Evolutionary conservation across 2,888 invertebrate genomes (phyloP).

Genomic region (Halocaridina rubra): DNA sequence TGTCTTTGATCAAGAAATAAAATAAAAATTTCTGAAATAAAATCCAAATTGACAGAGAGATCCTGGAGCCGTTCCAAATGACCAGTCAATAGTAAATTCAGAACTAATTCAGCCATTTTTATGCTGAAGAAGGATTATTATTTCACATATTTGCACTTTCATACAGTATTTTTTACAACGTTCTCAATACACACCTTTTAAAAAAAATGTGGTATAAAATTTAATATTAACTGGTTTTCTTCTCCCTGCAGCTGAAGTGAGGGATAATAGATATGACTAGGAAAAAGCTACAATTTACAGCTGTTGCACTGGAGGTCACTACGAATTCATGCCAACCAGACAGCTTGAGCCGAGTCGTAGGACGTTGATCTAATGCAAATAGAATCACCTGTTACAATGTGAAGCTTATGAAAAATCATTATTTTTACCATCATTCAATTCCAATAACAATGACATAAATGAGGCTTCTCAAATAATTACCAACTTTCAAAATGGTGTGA

Average conservation of each 20-base stretch:
- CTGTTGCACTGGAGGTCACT: constrained; percentile 48
- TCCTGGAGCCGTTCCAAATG: constrained; percentile 7
- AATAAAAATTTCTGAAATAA: constrained; percentile 12
- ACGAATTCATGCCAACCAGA: constrained; percentile 35
- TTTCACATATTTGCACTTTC: too few relatives aligned
- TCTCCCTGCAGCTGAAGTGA: constrained; percentile 37
- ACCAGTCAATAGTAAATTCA: neutral
- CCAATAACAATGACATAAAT: neutral
- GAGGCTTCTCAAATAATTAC: constrained; percentile 16
- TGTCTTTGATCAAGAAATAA: constrained; percentile 26
- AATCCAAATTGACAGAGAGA: constrained; percentile 35
- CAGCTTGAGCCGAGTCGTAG: constrained; percentile 45
- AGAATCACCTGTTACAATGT: constrained; percentile 50
- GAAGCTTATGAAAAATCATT: constrained; percentile 40
- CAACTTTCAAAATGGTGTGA: constrained; percentile 46
- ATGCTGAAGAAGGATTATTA: too few relatives aligned
- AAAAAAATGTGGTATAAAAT: constrained; percentile 32
- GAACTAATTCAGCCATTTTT: neutral
- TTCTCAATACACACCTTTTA: too few relatives aligned
- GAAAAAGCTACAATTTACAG: constrained; percentile 61
- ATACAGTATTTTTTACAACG: too few relatives aligned
- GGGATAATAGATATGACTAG: constrained; percentile 58
- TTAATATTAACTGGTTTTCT: constrained; percentile 17
- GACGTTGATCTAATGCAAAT: constrained; percentile 44
- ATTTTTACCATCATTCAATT: neutral